Base-by-base conservation (phyloP, 2,113 vertebrate genomes). In the Tursiops truncatus region DNA sequence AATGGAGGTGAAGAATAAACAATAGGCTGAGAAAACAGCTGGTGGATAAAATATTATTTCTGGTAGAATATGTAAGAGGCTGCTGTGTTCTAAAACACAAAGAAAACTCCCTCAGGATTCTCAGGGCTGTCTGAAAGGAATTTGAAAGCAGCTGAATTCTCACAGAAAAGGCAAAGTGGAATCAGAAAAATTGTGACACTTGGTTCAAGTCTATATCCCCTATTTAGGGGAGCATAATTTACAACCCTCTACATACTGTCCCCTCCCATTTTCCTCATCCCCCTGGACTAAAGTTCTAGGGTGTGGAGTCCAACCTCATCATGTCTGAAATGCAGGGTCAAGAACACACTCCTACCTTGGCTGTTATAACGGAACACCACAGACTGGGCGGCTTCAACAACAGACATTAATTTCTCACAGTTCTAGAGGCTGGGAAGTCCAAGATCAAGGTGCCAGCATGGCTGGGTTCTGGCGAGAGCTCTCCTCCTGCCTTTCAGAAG, bases 141-240 rank as follows among this genome's bases (percentile, higher is more conserved):
- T 67, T 0, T 73, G 70, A 79, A 96, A 95, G 81, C 41, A 83
- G 73, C 62, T 67, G 13, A 91, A 77, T n/a, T 50, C 76, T 77
- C 20, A 58, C 26, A 26, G 53, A 58, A 68, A 41, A 62, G 65
- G 68, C 31, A 18, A 23, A 41, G 12, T 28, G 2, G 10, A 88
- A 9, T 68, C 38, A 89, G 17, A 88, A 86, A 86, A 50, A 41
- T 28, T 58, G 33, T 21, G 63, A 50, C 33, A 62, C 18, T 44
- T 6, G 28, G 33, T 63, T 62, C 65, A 80, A 33, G 11, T 53
- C 38, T 41, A 2, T 17, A 36, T 10, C 41, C 15, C 44, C 1
- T 26, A 13, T 5, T 56, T 47, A 44, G 53, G 50, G 44, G 18
- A 44, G 17, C 33, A 14, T 5, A 21, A 62, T 31, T 77, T 17